Evolutionary conservation across 2,888 invertebrate species (phyloP).

Genomic region (Ophioninae sp.): DNA sequence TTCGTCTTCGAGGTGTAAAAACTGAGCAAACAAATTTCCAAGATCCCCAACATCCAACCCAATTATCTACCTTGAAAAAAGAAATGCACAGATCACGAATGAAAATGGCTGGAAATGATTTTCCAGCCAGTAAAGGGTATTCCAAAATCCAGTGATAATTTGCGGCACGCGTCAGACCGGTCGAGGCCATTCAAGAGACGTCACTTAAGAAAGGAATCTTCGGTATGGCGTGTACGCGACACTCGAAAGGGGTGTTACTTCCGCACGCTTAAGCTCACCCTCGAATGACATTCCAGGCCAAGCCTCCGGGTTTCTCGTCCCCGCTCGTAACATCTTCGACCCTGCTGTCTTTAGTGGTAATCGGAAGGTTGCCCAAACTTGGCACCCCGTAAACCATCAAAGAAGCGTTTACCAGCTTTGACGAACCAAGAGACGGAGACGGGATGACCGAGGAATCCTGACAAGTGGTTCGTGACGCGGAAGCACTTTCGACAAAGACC

Average conservation of each 20-base stretch:
- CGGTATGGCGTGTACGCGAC: constrained; percentile 49
- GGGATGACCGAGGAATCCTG: constrained; percentile 28
- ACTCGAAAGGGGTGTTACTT: constrained; percentile 65
- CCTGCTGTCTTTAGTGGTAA: constrained; percentile 35
- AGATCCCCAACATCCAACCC: not conserved
- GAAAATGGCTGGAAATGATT: not conserved
- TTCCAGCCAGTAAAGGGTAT: not conserved
- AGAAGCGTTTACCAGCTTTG: constrained; percentile 59
- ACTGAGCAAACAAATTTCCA: not conserved
- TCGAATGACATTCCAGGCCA: constrained; percentile 60
- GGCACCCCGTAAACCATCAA: constrained; percentile 56
- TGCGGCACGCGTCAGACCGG: not conserved
- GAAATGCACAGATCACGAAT: no score
- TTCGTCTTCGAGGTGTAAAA: not conserved
- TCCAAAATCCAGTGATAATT: constrained; percentile 1
- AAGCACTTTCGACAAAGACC: constrained; percentile 16
- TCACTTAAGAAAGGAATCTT: constrained; percentile 56
- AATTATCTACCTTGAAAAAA: not conserved
- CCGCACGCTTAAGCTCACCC: constrained; percentile 65
- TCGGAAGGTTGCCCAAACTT: constrained; percentile 49
- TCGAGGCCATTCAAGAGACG: not conserved
- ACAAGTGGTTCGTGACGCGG: constrained; percentile 19
- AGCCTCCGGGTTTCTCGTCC: constrained; percentile 57
- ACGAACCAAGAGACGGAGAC: constrained; percentile 3
- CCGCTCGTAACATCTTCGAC: constrained; percentile 9